Conservation (phyloP, 2,113 vertebrate species). For the Clarias magur region DNA sequence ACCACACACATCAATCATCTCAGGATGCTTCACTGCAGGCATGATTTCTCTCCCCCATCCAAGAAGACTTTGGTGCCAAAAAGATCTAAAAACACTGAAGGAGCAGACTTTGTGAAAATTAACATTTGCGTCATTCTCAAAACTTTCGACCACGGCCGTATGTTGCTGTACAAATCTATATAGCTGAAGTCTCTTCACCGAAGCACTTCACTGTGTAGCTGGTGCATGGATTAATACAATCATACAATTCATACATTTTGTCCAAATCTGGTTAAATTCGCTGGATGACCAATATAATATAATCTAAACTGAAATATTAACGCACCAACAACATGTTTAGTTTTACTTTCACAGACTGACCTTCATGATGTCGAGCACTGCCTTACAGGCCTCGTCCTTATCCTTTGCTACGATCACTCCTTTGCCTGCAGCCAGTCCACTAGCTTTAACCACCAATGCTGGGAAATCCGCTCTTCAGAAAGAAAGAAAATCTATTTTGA, state of each 20-base stretch:
- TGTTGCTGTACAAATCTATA: too few relatives aligned
- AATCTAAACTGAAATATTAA: not conserved
- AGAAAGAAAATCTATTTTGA: not conserved
- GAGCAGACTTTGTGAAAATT: too few relatives aligned
- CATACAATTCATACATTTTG: not conserved
- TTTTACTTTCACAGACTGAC: slow-evolving; percentile 60
- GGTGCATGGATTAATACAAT: not conserved
- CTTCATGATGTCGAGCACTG: slow-evolving; percentile 91
- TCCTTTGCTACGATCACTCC: slow-evolving; percentile 85
- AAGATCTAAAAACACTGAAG: too few relatives aligned
- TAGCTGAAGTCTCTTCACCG: not conserved
- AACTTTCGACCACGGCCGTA: too few relatives aligned
- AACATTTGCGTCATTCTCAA: too few relatives aligned
- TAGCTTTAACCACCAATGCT: slow-evolving; percentile 94
- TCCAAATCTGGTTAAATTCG: not conserved
- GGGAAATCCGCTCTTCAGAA: slow-evolving; percentile 82
- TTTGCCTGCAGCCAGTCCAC: slow-evolving; percentile 91
- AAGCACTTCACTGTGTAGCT: not conserved
- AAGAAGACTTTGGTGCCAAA: too few relatives aligned
- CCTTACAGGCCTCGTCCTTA: slow-evolving; percentile 86
- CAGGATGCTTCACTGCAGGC: too few relatives aligned
- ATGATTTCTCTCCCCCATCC: too few relatives aligned
- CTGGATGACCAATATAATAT: not conserved
- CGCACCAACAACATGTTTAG: too few relatives aligned
- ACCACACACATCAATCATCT: too few relatives aligned